Conservation (phyloP, 2,888 invertebrate genomes). For the Spodoptera picta region DNA sequence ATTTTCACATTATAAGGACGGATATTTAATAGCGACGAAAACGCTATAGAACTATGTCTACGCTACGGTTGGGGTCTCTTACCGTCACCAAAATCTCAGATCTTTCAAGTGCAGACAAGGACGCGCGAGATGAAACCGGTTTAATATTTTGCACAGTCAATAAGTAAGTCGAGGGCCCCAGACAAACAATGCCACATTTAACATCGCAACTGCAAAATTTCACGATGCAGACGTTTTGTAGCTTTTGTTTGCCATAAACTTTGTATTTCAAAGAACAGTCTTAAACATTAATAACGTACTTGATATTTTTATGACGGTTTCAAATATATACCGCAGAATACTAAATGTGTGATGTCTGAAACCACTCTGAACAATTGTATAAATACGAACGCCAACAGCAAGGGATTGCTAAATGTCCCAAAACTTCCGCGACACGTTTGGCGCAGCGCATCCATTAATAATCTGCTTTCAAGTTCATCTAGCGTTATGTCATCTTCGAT, state of each 20-base stretch:
- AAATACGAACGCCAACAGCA: conserved; percentile 12
- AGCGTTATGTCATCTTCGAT: conserved; percentile 44
- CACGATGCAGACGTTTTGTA: conserved; percentile 23
- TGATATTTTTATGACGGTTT: conserved; percentile 25
- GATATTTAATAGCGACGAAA: conserved; percentile 38
- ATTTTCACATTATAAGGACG: conserved; percentile 52
- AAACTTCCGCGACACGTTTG: conserved; percentile 24
- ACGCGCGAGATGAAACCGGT: conserved; percentile 43
- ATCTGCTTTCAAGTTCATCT: conserved; percentile 42
- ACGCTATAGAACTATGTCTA: conserved; percentile 20
- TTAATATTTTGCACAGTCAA: conserved; percentile 40
- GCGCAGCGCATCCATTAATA: conserved; percentile 16
- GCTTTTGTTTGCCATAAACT: conserved; percentile 32
- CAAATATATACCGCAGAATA: conserved; percentile 10
- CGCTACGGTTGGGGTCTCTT: conserved; percentile 7
- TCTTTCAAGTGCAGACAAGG: conserved; percentile 51
- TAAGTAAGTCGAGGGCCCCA: conserved; percentile 17
- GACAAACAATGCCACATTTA: conserved; percentile 42
- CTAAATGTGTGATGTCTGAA: conserved; percentile 16
- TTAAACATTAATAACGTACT: conserved; percentile 23
- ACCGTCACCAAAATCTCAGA: conserved; percentile 12
- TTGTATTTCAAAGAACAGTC: conserved; percentile 30
- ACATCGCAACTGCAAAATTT: conserved; percentile 32
- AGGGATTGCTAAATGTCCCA: conserved; percentile 7
- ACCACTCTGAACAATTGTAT: conserved; percentile 18